Conservation (phyloP, 2,113 vertebrate species). For the Neomonachus schauinslandi region DNA sequence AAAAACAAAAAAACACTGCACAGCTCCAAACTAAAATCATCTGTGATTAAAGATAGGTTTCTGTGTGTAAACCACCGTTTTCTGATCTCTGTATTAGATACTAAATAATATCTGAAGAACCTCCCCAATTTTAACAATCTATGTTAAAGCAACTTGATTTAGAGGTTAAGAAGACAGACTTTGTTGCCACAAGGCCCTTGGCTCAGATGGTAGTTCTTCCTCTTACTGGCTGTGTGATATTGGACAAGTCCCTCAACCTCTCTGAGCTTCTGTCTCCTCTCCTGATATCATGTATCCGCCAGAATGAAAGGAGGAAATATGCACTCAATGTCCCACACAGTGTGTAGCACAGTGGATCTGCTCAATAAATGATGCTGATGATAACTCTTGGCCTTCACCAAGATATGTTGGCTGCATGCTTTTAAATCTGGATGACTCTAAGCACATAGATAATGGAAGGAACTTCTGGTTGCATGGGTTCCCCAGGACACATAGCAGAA, state of each 20-base stretch:
- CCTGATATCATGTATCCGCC: not conserved
- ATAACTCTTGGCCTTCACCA: not conserved
- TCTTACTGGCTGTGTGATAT: not conserved
- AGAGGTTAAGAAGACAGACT: not conserved
- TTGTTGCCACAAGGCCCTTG: not conserved
- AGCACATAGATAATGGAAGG: not conserved
- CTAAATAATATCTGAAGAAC: not conserved
- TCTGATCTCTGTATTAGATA: not conserved
- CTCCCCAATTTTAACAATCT: not conserved
- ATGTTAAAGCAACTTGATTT: not conserved
- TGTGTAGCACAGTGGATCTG: not conserved
- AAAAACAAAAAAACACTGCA: not conserved
- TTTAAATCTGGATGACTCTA: constrained; percentile 13
- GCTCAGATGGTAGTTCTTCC: not conserved
- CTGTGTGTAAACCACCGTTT: not conserved
- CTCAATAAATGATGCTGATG: not conserved
- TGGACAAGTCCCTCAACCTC: not conserved
- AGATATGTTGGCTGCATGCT: not conserved
- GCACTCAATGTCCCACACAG: accelerated
- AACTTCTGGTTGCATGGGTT: not conserved
- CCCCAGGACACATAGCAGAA: not conserved
- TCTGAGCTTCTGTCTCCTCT: not conserved
- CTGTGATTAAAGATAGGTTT: not conserved
- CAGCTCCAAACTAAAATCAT: not conserved
- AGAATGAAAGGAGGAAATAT: not conserved